Conservation (phyloP, 2,797 vertebrate genomes). For the Chaetodon trifasciatus region DNA sequence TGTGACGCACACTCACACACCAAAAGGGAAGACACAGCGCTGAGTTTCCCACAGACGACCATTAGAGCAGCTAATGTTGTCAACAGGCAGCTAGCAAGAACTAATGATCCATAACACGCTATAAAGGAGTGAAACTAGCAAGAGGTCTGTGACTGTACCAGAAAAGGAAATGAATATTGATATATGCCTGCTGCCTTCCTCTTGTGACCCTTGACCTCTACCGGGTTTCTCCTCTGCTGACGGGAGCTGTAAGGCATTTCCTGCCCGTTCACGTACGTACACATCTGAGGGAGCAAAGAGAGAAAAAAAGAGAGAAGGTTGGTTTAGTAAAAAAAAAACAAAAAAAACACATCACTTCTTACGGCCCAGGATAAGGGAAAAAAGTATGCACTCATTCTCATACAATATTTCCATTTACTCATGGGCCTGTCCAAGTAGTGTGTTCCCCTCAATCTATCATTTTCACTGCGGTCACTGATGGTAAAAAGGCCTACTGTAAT, state of each 20-base stretch:
- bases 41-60: constrained; percentile 76
- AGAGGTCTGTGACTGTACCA: constrained; percentile 74
- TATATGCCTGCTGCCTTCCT: constrained; percentile 78
- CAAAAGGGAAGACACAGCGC: constrained; percentile 42
- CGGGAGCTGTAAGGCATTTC: constrained; percentile 78
- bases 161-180: constrained; percentile 83
- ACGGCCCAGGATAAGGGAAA: constrained; percentile 66
- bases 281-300: constrained; percentile 54
- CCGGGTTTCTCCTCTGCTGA: constrained; percentile 75
- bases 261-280: constrained; percentile 70
- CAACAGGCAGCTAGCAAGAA: constrained; percentile 73
- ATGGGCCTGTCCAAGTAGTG: constrained; percentile 77
- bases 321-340: constrained; percentile 50
- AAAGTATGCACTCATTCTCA: constrained; percentile 79
- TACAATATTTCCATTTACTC: constrained; percentile 84
- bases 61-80: constrained; percentile 77
- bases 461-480: constrained; percentile 78
- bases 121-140: constrained; percentile 66
- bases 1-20: constrained; percentile 51
- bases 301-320: constrained; percentile 50
- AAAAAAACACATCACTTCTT: constrained; percentile 50
- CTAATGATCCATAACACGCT: constrained; percentile 77
- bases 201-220: constrained; percentile 75
- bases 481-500: constrained; percentile 76
- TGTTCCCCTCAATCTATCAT: constrained; percentile 82